Evolutionary conservation across 2,888 invertebrate species (phyloP).

Genomic region (Dusona sp.): DNA sequence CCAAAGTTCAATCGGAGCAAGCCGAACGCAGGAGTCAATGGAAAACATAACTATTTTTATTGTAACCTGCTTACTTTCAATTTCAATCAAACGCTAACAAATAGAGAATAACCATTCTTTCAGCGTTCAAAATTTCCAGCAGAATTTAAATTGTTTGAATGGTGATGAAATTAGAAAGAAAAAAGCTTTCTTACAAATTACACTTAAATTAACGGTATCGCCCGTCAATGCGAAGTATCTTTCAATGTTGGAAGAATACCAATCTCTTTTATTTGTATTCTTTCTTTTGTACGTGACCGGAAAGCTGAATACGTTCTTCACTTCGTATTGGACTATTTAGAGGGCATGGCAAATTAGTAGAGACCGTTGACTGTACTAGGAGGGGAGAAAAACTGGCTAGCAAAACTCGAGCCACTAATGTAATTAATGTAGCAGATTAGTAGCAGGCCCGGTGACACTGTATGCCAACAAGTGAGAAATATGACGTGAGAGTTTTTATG

Average conservation of each 20-base stretch:
- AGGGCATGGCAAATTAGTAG: not conserved
- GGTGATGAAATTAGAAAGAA: not conserved
- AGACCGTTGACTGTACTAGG: not conserved
- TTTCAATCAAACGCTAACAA: not conserved
- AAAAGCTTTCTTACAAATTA: too few species aligned
- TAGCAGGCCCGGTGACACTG: not conserved
- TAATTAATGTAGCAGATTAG: not conserved
- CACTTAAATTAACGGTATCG: too few species aligned
- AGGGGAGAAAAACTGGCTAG: not conserved
- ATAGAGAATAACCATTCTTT: not conserved
- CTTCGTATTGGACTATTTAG: not conserved
- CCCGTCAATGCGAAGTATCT: not conserved
- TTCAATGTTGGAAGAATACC: not conserved
- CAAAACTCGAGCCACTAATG: not conserved
- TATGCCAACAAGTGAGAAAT: slow-evolving; percentile 1
- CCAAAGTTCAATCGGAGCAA: too few species aligned
- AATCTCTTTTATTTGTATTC: too few species aligned
- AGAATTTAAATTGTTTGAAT: not conserved
- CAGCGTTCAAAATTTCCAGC: not conserved
- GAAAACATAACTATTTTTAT: not conserved
- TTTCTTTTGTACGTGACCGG: too few species aligned
- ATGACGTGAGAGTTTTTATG: slow-evolving; percentile 16
- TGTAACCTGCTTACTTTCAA: not conserved
- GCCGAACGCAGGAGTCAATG: not conserved
- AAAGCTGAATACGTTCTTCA: too few species aligned